Evolutionary conservation across 1,140 invertebrate genomes (phyloP).

Genomic region (Saccostrea glomerata): DNA sequence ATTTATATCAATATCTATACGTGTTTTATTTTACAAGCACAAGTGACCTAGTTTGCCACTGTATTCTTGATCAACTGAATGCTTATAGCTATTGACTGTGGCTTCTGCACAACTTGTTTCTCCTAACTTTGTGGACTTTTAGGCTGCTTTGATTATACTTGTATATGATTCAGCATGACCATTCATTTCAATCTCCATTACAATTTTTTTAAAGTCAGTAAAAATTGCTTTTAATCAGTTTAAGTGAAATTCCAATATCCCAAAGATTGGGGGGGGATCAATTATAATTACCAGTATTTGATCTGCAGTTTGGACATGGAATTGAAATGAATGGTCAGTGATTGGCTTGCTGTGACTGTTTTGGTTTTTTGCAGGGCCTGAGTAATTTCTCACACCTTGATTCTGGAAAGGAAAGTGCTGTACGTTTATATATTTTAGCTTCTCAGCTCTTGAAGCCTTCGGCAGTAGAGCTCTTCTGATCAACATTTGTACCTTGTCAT

Average conservation of each 20-base stretch:
- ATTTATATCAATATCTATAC: slow-evolving; percentile 34
- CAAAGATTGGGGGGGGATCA: not conserved
- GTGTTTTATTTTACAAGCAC: slow-evolving; percentile 1
- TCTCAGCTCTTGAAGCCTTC: not conserved
- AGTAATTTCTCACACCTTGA: slow-evolving; percentile 34
- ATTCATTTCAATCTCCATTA: not conserved
- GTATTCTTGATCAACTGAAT: slow-evolving; percentile 27
- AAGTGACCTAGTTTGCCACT: slow-evolving; percentile 25
- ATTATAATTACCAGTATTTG: not conserved
- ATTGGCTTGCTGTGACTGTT: slow-evolving; percentile 26
- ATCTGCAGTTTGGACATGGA: not conserved
- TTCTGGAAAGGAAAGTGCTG: slow-evolving; percentile 19
- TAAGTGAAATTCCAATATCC: not conserved
- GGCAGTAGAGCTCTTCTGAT: slow-evolving; percentile 1
- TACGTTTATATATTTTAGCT: slow-evolving; percentile 30
- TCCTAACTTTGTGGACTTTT: slow-evolving; percentile 11
- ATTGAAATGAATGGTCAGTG: not conserved
- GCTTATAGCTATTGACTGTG: slow-evolving; percentile 27
- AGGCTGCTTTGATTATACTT: slow-evolving; percentile 31
- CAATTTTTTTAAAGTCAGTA: too few species aligned
- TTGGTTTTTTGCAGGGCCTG: slow-evolving; percentile 28
- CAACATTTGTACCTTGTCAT: not conserved
- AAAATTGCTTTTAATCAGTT: too few species aligned
- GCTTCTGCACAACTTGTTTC: slow-evolving; percentile 33
- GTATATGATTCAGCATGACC: slow-evolving; percentile 14